Evolutionary conservation across 1,140 invertebrate genomes (phyloP).

Genomic region (Drosophila lacertosa): DNA sequence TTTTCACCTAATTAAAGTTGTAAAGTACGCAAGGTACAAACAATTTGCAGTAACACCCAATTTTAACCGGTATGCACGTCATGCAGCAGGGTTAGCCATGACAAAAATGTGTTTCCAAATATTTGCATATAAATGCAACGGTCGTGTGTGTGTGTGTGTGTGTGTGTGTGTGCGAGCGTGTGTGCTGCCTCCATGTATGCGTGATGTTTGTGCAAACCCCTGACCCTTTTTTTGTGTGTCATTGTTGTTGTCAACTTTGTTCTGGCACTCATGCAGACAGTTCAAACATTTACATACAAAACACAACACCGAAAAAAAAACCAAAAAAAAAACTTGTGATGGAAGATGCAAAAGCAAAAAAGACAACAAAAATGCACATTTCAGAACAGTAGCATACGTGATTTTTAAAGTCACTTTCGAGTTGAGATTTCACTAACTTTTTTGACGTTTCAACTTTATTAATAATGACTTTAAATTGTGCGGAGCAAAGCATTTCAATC

Average conservation of each 20-base stretch:
- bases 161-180: constrained; percentile 11
- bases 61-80: constrained; percentile 6
- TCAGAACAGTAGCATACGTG: constrained; percentile 19
- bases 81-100: constrained; percentile 30
- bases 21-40: not conserved
- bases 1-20: not conserved
- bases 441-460: constrained; percentile 8
- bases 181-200: constrained; percentile 19
- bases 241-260: constrained; percentile 57
- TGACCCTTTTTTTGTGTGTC: constrained; percentile 55
- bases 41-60: constrained; percentile 12
- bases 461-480: constrained; percentile 5
- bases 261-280: constrained; percentile 72
- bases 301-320: constrained; percentile 38
- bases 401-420: constrained; percentile 5
- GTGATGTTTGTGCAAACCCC: constrained; percentile 54
- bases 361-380: constrained; percentile 16
- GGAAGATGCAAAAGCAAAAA: constrained; percentile 11
- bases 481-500: not conserved
- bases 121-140: constrained; percentile 77
- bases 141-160: constrained; percentile 21
- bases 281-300: constrained; percentile 77
- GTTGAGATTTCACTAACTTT: not conserved
- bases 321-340: constrained; percentile 35
- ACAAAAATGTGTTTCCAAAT: constrained; percentile 65